Conservation (phyloP, 35 echinoderm and acorn worm genomes). For the Diadema setosum region DNA sequence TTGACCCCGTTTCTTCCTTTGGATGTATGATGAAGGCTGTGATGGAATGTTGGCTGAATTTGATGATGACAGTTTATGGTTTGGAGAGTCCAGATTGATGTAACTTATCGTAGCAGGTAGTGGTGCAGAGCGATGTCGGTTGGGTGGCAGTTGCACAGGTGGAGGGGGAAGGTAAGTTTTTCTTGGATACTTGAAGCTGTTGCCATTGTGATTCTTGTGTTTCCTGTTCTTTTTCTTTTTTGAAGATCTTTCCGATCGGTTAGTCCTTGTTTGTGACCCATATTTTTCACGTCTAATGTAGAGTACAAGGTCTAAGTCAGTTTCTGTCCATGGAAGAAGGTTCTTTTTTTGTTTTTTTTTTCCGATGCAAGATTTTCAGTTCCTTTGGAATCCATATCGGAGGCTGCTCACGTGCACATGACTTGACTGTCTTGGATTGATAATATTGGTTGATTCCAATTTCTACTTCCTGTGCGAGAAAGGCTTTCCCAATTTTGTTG, state of each 20-base stretch:
- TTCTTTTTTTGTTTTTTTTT: background rate
- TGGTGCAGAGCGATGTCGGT: background rate
- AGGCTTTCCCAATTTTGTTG: background rate
- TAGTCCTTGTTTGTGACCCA: background rate
- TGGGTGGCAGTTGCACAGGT: background rate
- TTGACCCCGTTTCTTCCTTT: background rate
- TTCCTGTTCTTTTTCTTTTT: background rate
- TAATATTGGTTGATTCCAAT: background rate
- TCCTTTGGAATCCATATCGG: background rate
- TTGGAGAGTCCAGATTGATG: background rate
- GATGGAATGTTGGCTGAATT: background rate
- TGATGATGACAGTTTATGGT: background rate
- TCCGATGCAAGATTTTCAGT: background rate
- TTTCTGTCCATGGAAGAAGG: background rate
- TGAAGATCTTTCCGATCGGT: too few relatives aligned
- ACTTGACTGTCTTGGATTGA: background rate
- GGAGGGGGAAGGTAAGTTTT: background rate
- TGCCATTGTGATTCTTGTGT: background rate
- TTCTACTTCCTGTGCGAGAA: background rate
- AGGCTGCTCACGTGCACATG: background rate
- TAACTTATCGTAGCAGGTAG: background rate
- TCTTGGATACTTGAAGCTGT: background rate
- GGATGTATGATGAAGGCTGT: background rate
- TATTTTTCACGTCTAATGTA: background rate
- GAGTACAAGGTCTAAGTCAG: background rate